A percentile compares a stretch with the other conserved stretches of the same genome.
Evolutionary conservation across 2,888 invertebrate genomes (phyloP).

Genomic region (Aspidapion aeneum): DNA sequence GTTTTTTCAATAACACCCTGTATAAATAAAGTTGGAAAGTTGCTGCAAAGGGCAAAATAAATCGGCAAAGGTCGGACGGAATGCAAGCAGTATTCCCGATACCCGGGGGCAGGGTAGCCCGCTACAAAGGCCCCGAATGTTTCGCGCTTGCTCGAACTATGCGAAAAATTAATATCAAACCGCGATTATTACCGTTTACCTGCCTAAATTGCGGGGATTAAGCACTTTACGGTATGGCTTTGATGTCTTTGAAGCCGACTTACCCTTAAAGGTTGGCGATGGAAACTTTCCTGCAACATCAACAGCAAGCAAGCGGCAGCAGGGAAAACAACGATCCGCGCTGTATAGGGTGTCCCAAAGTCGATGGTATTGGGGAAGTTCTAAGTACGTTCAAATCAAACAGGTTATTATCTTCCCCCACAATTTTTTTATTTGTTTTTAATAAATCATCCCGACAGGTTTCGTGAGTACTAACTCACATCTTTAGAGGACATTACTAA

Average conservation of each 20-base stretch:
- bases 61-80: background rate
- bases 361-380: no score
- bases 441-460: no score
- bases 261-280: background rate
- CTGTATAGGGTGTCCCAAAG: no score
- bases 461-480: no score
- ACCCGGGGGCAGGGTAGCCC: background rate
- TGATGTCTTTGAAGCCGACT: conserved; percentile 24
- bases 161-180: conserved; percentile 49
- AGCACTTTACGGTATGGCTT: conserved; percentile 25
- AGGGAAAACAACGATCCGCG: conserved; percentile 20
- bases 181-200: conserved; percentile 26
- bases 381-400: no score
- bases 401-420: no score
- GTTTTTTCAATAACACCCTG: no score
- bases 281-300: conserved; percentile 9
- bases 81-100: conserved; percentile 1
- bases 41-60: background rate
- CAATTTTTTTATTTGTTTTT: no score
- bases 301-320: conserved; percentile 16
- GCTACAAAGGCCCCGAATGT: conserved; percentile 14
- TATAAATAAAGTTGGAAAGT: background rate
- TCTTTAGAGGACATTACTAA: no score
- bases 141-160: conserved; percentile 40
- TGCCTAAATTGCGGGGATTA: conserved; percentile 25